Percentiles rank a stretch among this genome's conserved stretches.
phyloP scores from a whole-genome alignment of 2,888 invertebrate genomes.

The Polydesmus complanatus region DNA sequence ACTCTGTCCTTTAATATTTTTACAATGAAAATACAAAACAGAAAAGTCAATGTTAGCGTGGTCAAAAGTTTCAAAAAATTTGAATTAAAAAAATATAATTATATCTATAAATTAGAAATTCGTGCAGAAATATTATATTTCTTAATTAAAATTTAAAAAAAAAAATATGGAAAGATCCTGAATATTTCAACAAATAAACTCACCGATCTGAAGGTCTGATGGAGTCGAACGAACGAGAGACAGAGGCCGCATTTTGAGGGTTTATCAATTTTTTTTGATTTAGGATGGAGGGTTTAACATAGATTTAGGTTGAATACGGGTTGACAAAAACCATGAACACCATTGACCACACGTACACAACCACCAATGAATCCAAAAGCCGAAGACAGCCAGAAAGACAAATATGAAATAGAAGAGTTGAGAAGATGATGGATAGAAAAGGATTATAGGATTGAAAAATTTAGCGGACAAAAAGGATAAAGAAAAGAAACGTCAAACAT shows the following conservation, averaged over 20 bases:
- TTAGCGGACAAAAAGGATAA: neutral
- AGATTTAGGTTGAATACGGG: neutral
- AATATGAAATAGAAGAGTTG: neutral
- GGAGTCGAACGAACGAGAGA: neutral
- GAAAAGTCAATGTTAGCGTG: neutral
- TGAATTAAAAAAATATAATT: too few relatives aligned
- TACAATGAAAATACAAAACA: constrained; percentile 14
- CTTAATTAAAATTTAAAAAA: constrained; percentile 4
- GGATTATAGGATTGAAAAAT: too few relatives aligned
- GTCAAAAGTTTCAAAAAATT: too few relatives aligned
- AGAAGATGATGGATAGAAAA: neutral
- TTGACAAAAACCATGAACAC: neutral
- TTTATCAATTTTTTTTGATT: neutral
- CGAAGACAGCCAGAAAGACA: neutral
- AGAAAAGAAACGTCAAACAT: neutral
- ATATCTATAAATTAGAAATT: neutral
- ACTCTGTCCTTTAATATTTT: constrained; percentile 16
- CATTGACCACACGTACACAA: neutral
- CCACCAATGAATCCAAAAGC: neutral
- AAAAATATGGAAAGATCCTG: neutral
- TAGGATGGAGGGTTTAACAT: neutral
- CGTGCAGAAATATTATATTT: neutral
- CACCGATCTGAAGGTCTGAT: constrained; percentile 34
- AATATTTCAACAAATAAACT: constrained; percentile 23
- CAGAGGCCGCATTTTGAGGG: neutral